Percentiles rank a stretch among this genome's conserved stretches.
phyloP scores from a whole-genome alignment of 1,140 invertebrate species.

The Ruditapes philippinarum region DNA sequence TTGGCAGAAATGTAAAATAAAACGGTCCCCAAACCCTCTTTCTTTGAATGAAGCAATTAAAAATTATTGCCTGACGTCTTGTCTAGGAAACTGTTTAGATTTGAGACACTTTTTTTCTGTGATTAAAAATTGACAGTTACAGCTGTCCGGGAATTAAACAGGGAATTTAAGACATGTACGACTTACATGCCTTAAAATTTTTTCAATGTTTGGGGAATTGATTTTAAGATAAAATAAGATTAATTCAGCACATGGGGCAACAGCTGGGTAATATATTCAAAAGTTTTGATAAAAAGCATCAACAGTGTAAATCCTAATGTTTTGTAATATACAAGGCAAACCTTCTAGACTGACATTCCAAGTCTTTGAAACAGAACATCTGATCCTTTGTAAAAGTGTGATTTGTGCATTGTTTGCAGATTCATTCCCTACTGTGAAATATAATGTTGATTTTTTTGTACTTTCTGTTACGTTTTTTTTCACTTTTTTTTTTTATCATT shows the following conservation, averaged over 20 bases:
- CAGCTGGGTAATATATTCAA: slow-evolving; percentile 55
- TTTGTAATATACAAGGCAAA: slow-evolving; percentile 54
- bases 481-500: no score
- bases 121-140: slow-evolving; percentile 52
- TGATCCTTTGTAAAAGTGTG: slow-evolving; percentile 34
- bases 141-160: slow-evolving; percentile 46
- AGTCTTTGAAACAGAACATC: slow-evolving; percentile 53
- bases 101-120: slow-evolving; percentile 33
- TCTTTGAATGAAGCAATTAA: slow-evolving; percentile 42
- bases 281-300: slow-evolving; percentile 46
- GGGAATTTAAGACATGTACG: slow-evolving; percentile 43
- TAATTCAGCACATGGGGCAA: slow-evolving; percentile 54
- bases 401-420: not conserved
- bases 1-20: not conserved
- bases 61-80: slow-evolving; percentile 28
- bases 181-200: slow-evolving; percentile 26
- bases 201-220: slow-evolving; percentile 53
- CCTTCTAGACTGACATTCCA: slow-evolving; percentile 28
- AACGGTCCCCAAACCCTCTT: not conserved
- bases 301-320: slow-evolving; percentile 53
- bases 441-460: no score
- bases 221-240: slow-evolving; percentile 64
- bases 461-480: no score
- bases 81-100: slow-evolving; percentile 23
- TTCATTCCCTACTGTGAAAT: no score